Conservation (phyloP, 2,113 vertebrate genomes). For the Pipa parva region DNA sequence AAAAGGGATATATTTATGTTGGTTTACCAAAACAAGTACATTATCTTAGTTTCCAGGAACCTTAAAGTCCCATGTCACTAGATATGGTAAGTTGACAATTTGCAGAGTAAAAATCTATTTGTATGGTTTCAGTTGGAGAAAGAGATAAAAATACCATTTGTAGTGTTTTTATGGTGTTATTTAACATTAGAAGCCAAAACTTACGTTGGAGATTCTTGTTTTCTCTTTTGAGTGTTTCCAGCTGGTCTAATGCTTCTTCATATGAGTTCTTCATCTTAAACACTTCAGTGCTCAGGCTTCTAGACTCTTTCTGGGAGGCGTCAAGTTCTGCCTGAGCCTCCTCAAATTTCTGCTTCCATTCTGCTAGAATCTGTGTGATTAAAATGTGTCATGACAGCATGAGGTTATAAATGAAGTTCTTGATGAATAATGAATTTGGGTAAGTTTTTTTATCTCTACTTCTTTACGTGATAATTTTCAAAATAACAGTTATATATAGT, state of each 20-base stretch:
- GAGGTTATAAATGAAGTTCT: not conserved
- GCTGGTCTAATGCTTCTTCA: constrained; percentile 61
- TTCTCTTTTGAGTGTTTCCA: constrained; percentile 61
- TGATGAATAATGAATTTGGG: not conserved
- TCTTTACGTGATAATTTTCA: too few relatives aligned
- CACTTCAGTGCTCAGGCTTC: constrained; percentile 61
- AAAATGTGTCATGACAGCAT: not conserved
- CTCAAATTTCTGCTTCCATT: constrained; percentile 73
- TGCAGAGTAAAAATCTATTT: too few relatives aligned
- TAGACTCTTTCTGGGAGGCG: constrained; percentile 60
- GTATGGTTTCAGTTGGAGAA: too few relatives aligned
- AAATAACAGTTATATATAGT: too few relatives aligned
- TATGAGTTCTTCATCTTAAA: constrained; percentile 67
- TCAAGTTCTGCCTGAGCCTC: constrained; percentile 63
- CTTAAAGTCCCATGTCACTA: too few relatives aligned
- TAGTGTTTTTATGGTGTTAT: too few relatives aligned
- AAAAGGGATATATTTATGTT: too few relatives aligned
- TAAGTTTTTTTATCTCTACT: not conserved
- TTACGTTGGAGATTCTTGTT: constrained; percentile 65
- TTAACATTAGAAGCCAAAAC: too few relatives aligned
- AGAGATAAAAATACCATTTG: too few relatives aligned
- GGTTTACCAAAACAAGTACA: too few relatives aligned
- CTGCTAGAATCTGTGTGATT: constrained; percentile 57
- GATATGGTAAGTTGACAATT: too few relatives aligned
- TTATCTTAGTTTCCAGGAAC: too few relatives aligned